Conservation (phyloP, 2,888 invertebrate species). For the Cheilosia vernalis region DNA sequence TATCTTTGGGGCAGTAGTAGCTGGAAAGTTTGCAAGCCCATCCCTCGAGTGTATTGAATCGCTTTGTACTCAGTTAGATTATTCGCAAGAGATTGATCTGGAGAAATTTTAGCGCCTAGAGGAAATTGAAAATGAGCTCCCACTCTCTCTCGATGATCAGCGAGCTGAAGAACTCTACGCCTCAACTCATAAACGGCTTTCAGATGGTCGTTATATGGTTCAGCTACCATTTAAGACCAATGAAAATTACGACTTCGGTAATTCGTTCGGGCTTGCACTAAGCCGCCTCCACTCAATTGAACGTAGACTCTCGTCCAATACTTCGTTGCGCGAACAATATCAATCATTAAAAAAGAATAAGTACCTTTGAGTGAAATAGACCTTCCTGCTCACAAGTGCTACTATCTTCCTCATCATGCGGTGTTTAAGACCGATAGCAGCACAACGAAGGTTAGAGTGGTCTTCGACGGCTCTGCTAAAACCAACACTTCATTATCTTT, state of each 20-base stretch:
- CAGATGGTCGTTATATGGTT: slow-evolving; percentile 16
- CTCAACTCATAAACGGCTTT: background rate
- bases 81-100: slow-evolving; percentile 2
- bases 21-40: no score
- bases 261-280: slow-evolving; percentile 1
- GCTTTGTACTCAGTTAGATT: background rate
- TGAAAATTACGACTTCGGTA: background rate
- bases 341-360: background rate
- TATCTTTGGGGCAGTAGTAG: no score
- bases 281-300: background rate
- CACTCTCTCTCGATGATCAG: no score
- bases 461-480: no score
- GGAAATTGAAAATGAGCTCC: no score
- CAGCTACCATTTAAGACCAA: slow-evolving; percentile 11
- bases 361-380: slow-evolving; percentile 11
- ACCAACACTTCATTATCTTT: no score
- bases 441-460: background rate
- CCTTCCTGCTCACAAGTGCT: background rate
- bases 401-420: slow-evolving; percentile 29
- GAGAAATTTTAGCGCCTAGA: slow-evolving; percentile 22
- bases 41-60: background rate
- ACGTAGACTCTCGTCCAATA: background rate
- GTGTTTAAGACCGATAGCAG: slow-evolving; percentile 18
- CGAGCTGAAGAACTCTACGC: slow-evolving; percentile 12
- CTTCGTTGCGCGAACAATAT: background rate